phyloP scores from a whole-genome alignment of 2,113 vertebrate species.

The Clarias macrocephalus region DNA sequence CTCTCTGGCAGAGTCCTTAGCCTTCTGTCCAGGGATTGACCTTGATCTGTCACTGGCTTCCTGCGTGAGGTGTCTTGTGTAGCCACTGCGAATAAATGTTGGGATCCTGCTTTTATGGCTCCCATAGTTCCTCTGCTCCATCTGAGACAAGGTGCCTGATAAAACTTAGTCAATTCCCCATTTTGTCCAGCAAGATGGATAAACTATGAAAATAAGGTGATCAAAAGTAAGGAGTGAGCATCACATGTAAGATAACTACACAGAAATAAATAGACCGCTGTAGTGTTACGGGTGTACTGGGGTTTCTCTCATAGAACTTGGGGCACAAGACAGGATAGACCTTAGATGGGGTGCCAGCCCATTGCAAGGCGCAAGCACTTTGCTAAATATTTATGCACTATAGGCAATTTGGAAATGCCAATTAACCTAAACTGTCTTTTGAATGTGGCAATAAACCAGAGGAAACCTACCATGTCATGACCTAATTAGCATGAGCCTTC shows the following conservation, averaged over 20 bases:
- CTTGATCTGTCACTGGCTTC: not conserved
- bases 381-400: too few relatives aligned
- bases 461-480: too few relatives aligned
- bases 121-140: constrained; percentile 47
- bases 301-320: too few relatives aligned
- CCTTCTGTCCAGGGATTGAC: not conserved
- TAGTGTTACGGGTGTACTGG: too few relatives aligned
- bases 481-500: too few relatives aligned
- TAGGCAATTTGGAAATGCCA: too few relatives aligned
- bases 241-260: not conserved
- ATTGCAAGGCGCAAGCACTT: too few relatives aligned
- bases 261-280: too few relatives aligned
- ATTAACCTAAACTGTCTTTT: too few relatives aligned
- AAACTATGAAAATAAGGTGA: constrained; percentile 33
- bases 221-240: not conserved
- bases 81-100: not conserved
- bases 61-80: not conserved
- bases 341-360: too few relatives aligned
- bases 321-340: too few relatives aligned
- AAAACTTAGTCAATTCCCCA: constrained; percentile 63
- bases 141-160: constrained; percentile 44
- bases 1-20: constrained; percentile 30
- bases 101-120: constrained; percentile 49
- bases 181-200: constrained; percentile 29
- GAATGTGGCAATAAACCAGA: too few relatives aligned